phyloP scores from a whole-genome alignment of 2,888 invertebrate species.

The Monopis laevigella region DNA sequence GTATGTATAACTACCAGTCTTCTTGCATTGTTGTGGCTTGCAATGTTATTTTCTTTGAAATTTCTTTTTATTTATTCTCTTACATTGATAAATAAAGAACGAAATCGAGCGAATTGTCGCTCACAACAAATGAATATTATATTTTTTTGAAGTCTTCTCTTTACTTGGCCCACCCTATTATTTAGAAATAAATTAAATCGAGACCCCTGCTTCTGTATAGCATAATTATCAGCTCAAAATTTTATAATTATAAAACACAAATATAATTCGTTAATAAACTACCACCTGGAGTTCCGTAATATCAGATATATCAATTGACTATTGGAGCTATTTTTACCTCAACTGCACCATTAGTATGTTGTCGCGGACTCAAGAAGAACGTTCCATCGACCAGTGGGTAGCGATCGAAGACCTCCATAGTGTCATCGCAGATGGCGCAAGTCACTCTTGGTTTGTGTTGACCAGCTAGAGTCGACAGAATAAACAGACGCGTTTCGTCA shows the following conservation, averaged over 20 bases:
- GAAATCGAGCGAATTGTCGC: too few relatives aligned
- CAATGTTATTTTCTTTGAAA: background rate
- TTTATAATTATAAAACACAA: too few relatives aligned
- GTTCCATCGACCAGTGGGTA: slow-evolving; percentile 98
- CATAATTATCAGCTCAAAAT: too few relatives aligned
- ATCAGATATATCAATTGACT: slow-evolving; percentile 17
- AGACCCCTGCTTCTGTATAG: too few relatives aligned
- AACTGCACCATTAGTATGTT: slow-evolving; percentile 86
- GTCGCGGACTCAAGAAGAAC: slow-evolving; percentile 95
- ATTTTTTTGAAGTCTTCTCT: too few relatives aligned
- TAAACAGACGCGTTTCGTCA: slow-evolving; percentile 96
- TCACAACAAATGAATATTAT: too few relatives aligned
- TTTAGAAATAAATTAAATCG: too few relatives aligned
- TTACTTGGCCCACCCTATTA: too few relatives aligned
- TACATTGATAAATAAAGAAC: too few relatives aligned
- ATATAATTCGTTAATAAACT: too few relatives aligned
- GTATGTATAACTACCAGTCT: slow-evolving; percentile 1
- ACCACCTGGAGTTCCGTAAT: too few relatives aligned
- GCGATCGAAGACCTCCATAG: slow-evolving; percentile 94
- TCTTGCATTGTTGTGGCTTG: slow-evolving; percentile 1
- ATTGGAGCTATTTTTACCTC: slow-evolving; percentile 69
- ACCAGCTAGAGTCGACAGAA: slow-evolving; percentile 92
- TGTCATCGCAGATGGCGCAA: slow-evolving; percentile 88
- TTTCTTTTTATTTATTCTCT: too few relatives aligned
- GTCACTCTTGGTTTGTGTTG: slow-evolving; percentile 87